Base-by-base conservation (phyloP, 92 coral and sea anemone genomes). In the Virgularia gustaviana region DNA sequence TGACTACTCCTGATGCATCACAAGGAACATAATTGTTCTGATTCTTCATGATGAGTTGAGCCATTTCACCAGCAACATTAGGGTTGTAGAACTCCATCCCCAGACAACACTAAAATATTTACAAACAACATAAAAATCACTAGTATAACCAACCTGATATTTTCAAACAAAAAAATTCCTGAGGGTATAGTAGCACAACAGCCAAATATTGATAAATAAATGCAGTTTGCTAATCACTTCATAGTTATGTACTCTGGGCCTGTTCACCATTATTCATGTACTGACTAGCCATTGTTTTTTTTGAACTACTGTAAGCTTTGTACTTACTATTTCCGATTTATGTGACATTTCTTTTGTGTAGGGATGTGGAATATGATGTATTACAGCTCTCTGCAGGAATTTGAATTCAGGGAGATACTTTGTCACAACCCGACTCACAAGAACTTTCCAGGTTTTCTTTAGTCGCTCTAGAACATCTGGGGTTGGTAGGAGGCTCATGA, bases 311-410 rank as follows among this genome's bases (percentile, higher is more conserved):
- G n/a, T n/a, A n/a, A n/a, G n/a, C n/a, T n/a, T 37, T 44, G 9
- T 36, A 72, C 63, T 57, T 15, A 72, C 78, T 19, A 57, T 57
- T 23, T 72, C 78, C 36, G 78, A 72, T 11, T 57, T 72, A 7
- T 2, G 3, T 1, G 67, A 19, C 9, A 49, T 33, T 35, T 52
- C 78, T 9, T 72, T 54, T 3, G 66, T 30, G 34, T 34, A 57
- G 5, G 9, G 78, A 57, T 37, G 78, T 31, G 65, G 78, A 1
- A 72, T 72, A 53, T 57, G 71, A n/a, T 34, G 19, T 29, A 72
- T 38, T 0, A 72, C 78, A 6, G 18, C 27, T n/a, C 57, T 72
- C 33, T 37, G 20, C 4, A 72, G 47, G 19, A 20, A 31, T 28
- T 57, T 18, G 28, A 72, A 72, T 16, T 43, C 34, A 1, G 41